Evolutionary conservation across 1,140 invertebrate species (phyloP).

Genomic region (Rhopalosiphum padi): DNA sequence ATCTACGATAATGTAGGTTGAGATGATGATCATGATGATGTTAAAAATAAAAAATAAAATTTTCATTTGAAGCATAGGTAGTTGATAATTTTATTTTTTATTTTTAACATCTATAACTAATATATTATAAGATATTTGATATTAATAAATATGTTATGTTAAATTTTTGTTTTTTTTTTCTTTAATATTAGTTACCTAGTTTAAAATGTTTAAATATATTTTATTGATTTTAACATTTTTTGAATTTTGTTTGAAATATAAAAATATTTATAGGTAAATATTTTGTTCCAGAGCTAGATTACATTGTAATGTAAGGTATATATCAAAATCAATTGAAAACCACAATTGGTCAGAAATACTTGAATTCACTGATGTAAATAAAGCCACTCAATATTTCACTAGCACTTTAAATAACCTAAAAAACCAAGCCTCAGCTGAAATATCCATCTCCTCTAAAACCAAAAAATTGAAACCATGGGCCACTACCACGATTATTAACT

Average conservation of each 20-base stretch:
- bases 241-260: no score
- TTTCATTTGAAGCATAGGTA: background rate
- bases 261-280: no score
- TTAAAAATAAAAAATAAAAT: background rate
- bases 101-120: no score
- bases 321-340: background rate
- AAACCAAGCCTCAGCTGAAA: background rate
- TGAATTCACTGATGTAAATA: background rate
- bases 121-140: no score
- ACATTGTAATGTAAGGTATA: no score
- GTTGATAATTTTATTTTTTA: no score
- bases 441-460: background rate
- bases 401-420: background rate
- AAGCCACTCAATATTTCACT: background rate
- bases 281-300: no score
- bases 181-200: no score
- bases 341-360: background rate
- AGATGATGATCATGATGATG: background rate
- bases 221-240: no score
- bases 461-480: constrained; percentile 1
- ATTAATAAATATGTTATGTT: no score
- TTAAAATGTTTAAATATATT: no score
- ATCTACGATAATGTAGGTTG: background rate
- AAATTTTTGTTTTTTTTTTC: no score
- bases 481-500: background rate